Evolutionary conservation across 2,888 invertebrate species (phyloP), one percentile per base, ranked within the genome.

Genomic region (Cremastinae sp.): DNA sequence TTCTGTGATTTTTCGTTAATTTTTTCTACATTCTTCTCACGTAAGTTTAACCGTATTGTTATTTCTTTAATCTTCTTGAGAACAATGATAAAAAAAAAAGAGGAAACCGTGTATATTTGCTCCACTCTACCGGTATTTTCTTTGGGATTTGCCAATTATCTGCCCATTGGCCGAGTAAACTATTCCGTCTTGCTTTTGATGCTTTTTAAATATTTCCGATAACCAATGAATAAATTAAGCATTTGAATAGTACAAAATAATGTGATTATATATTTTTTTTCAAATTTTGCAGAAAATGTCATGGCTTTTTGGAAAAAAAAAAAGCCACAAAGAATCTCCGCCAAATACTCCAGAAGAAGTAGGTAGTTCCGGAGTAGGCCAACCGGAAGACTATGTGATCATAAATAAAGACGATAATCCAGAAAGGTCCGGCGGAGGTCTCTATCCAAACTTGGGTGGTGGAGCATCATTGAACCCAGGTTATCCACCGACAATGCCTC

Each of bases 261-360:
- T n/a, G n/a, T n/a, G n/a, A n/a, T n/a, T n/a, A n/a, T n/a, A n/a
- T n/a, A n/a, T n/a, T n/a, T n/a, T n/a, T n/a, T 47, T 8, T 0
- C 16, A 7, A 49, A 41, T 74, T 58, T 75, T 78, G 14, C 49
- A 84, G 82, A 84, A 76, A 69, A 89, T 89, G 89, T 88, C 89
- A 75, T 89, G 89, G 89, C 82, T 89, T 8, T 89, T 89, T 72
- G 88, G 89, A 2, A 87, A 84, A 75, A 89, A 88, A 56, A 88
- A 89, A 58, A 83, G 85, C 1, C 82, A 84, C 0, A 84, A 85
- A 66, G 87, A 88, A 12, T 86, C 88, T 1, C 84, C 85, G 12
- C 78, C 87, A 1, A 84, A 85, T 36, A 82, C 86, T 0, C 81
- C 83, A 2, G 86, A 84, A 22, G 86, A 84, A 10, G 80, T 84